Percentiles rank a stretch among this genome's conserved stretches.
phyloP scores from a whole-genome alignment of 2,888 invertebrate genomes.

The Eupithecia centaureata region DNA sequence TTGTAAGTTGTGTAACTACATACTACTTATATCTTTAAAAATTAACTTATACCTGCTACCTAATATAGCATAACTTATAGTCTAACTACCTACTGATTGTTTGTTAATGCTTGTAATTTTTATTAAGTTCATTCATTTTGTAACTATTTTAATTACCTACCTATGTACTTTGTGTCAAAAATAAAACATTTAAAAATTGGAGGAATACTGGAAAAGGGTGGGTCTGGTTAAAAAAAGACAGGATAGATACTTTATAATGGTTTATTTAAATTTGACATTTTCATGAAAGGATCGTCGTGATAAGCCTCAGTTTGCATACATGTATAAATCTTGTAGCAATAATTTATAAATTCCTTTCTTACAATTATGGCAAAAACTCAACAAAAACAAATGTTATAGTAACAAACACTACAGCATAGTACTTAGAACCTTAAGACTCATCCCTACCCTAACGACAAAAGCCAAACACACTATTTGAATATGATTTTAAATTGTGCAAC shows the following conservation, averaged over 20 bases:
- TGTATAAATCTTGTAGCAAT: slow-evolving; percentile 78
- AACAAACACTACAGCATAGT: slow-evolving; percentile 73
- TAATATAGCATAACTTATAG: no score
- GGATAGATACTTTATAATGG: slow-evolving; percentile 61
- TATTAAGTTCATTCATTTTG: no score
- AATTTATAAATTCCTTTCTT: slow-evolving; percentile 77
- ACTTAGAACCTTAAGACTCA: slow-evolving; percentile 69
- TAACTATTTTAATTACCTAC: no score
- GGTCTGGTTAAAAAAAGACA: slow-evolving; percentile 43
- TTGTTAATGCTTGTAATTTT: no score
- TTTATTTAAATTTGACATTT: slow-evolving; percentile 82
- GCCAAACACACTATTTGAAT: slow-evolving; percentile 74
- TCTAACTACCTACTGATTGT: no score
- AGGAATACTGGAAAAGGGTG: not conserved
- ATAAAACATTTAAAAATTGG: not conserved
- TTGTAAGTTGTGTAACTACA: no score
- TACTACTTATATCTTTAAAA: no score
- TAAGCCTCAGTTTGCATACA: slow-evolving; percentile 82
- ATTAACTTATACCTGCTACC: no score
- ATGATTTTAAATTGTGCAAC: slow-evolving; percentile 52
- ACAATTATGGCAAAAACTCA: slow-evolving; percentile 80
- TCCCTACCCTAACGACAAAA: slow-evolving; percentile 81
- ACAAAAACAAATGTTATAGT: slow-evolving; percentile 79
- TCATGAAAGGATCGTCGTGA: slow-evolving; percentile 81
- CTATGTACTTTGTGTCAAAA: no score